phyloP scores from a whole-genome alignment of 2,113 vertebrate genomes.

The Oceanodroma tethys region DNA sequence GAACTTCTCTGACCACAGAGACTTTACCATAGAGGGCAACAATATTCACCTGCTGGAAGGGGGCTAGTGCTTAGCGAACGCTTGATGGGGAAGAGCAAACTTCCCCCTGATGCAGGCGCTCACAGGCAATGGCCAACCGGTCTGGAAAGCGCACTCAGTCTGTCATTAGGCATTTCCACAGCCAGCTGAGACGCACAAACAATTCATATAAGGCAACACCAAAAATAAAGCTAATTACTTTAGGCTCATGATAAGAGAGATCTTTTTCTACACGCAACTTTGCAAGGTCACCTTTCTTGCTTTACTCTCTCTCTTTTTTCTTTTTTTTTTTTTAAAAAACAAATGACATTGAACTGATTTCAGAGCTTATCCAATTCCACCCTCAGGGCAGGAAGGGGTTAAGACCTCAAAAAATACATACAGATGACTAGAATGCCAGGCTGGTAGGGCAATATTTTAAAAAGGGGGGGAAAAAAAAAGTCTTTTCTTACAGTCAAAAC shows the following conservation, averaged over 20 bases:
- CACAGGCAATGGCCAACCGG: neutral
- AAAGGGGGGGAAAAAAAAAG: neutral
- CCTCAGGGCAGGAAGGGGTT: constrained; percentile 1
- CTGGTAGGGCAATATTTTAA: neutral
- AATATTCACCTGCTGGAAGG: neutral
- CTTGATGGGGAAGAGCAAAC: neutral
- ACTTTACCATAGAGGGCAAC: neutral
- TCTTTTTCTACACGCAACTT: constrained; percentile 25
- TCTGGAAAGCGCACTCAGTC: neutral
- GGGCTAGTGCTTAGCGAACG: neutral
- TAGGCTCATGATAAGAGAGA: constrained; percentile 18
- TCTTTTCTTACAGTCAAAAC: constrained; percentile 43
- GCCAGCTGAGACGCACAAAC: neutral
- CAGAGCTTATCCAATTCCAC: neutral
- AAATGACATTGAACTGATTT: neutral
- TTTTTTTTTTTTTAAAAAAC: too few relatives aligned
- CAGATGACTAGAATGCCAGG: neutral
- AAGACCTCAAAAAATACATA: neutral
- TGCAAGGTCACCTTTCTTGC: constrained; percentile 42
- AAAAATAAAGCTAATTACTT: constrained; percentile 61
- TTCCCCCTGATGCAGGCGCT: neutral
- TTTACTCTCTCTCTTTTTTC: neutral
- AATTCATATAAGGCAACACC: neutral
- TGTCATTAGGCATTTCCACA: neutral
- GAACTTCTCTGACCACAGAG: neutral